A percentile compares a stretch with the other conserved stretches of the same genome.
Conservation (phyloP, 92 coral and sea anemone species). For the Phenganax subtilis region DNA sequence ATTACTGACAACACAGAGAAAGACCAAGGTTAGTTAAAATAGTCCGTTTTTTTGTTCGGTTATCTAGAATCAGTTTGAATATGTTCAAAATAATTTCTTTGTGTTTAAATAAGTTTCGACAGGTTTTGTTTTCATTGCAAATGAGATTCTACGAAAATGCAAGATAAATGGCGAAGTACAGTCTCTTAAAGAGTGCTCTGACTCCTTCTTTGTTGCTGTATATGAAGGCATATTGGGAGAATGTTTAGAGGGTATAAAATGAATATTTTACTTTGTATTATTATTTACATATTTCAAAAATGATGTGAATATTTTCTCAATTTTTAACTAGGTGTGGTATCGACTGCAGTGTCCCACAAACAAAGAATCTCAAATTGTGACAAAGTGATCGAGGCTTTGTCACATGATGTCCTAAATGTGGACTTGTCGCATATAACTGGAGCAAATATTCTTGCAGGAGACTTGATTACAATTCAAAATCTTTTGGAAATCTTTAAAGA, state of each 20-base stretch:
- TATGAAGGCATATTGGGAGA: constrained; percentile 85
- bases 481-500: constrained; percentile 93
- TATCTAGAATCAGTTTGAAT: too few relatives aligned
- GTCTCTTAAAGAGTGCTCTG: constrained; percentile 68
- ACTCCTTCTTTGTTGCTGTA: constrained; percentile 66
- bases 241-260: constrained; percentile 60
- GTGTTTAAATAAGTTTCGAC: background rate
- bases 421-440: constrained; percentile 89
- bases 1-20: too few relatives aligned
- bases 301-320: background rate
- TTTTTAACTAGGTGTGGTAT: constrained; percentile 54
- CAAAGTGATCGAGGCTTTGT: constrained; percentile 66
- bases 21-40: too few relatives aligned
- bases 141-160: constrained; percentile 79
- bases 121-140: constrained; percentile 87
- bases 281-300: background rate
- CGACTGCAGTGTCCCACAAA: constrained; percentile 57
- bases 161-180: constrained; percentile 60
- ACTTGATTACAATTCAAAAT: constrained; percentile 61
- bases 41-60: too few relatives aligned
- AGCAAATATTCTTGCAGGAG: constrained; percentile 64
- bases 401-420: constrained; percentile 71
- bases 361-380: constrained; percentile 69
- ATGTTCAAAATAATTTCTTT: too few relatives aligned
- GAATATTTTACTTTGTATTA: background rate